Percentiles rank a stretch among this genome's conserved stretches.
Evolutionary conservation across 2,888 invertebrate species (phyloP).

Genomic region (Drosophila rellima): DNA sequence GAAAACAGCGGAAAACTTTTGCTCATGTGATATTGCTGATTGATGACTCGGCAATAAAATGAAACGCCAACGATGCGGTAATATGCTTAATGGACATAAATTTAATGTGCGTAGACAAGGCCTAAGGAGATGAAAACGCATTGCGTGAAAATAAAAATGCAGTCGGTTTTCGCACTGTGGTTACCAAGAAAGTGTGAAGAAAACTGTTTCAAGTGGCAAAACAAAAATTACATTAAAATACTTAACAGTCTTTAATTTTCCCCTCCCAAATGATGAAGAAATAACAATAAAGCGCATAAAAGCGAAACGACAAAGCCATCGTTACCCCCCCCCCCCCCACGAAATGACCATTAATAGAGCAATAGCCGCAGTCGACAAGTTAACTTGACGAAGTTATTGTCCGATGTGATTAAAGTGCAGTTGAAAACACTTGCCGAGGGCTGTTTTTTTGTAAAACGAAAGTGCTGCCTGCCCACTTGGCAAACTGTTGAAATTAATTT

Average conservation of each 20-base stretch:
- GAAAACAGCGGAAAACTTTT: constrained; percentile 48
- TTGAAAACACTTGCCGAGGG: constrained; percentile 60
- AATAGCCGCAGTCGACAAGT: constrained; percentile 30
- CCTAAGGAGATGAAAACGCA: constrained; percentile 37
- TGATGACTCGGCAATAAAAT: constrained; percentile 72
- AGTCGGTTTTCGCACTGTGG: constrained; percentile 62
- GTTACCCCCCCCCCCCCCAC: background rate
- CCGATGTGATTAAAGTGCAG: constrained; percentile 57
- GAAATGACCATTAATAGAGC: constrained; percentile 54
- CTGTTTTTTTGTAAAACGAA: constrained; percentile 62
- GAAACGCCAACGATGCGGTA: constrained; percentile 70
- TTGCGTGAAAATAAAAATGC: constrained; percentile 61
- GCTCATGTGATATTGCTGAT: constrained; percentile 44
- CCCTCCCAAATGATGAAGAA: constrained; percentile 51
- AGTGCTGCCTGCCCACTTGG: constrained; percentile 39
- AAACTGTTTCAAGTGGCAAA: constrained; percentile 57
- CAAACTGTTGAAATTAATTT: constrained; percentile 48
- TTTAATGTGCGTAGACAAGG: constrained; percentile 58
- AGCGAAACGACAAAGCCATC: constrained; percentile 51
- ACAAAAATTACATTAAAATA: constrained; percentile 21
- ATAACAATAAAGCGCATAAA: constrained; percentile 66
- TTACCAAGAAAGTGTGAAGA: constrained; percentile 79
- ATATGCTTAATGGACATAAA: constrained; percentile 64
- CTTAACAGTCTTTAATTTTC: constrained; percentile 24
- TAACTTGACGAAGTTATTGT: constrained; percentile 20